phyloP scores from a whole-genome alignment of 2,113 vertebrate genomes.

The Mesitornis unicolor region DNA sequence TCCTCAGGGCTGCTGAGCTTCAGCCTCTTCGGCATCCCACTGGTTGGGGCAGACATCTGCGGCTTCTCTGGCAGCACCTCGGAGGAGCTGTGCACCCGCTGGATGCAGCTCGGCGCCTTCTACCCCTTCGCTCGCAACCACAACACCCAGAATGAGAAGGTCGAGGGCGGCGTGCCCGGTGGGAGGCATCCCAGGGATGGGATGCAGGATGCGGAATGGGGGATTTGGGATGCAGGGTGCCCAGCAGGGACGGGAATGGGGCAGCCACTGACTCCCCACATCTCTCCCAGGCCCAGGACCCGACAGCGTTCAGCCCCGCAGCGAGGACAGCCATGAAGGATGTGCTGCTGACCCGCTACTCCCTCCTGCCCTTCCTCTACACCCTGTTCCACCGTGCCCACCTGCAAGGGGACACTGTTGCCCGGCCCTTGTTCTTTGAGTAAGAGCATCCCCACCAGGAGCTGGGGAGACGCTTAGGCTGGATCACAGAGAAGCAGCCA shows the following conservation, averaged over 20 bases:
- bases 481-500: accelerated
- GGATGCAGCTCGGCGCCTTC: slow-evolving; percentile 88
- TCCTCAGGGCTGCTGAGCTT: slow-evolving; percentile 84
- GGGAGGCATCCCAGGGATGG: neutral
- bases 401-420: slow-evolving; percentile 78
- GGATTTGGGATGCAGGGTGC: neutral
- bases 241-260: neutral
- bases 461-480: neutral
- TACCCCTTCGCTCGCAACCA: slow-evolving; percentile 91
- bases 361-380: slow-evolving; percentile 87
- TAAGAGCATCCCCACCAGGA: slow-evolving; percentile 13
- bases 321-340: slow-evolving; percentile 80
- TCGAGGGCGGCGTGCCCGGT: neutral
- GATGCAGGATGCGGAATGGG: accelerated
- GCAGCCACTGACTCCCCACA: neutral
- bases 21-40: slow-evolving; percentile 83
- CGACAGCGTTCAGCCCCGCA: slow-evolving; percentile 73
- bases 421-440: slow-evolving; percentile 86
- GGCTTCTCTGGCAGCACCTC: slow-evolving; percentile 80
- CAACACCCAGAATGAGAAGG: slow-evolving; percentile 75
- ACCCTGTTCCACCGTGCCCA: slow-evolving; percentile 87
- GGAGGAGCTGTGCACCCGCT: slow-evolving; percentile 85
- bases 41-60: slow-evolving; percentile 85
- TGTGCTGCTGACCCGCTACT: slow-evolving; percentile 82
- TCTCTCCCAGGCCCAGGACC: slow-evolving; percentile 81